Percentiles rank a stretch among this genome's conserved stretches.
Conservation (phyloP, 64 coral and sea anemone genomes). For the Dendronephthya gigantea region DNA sequence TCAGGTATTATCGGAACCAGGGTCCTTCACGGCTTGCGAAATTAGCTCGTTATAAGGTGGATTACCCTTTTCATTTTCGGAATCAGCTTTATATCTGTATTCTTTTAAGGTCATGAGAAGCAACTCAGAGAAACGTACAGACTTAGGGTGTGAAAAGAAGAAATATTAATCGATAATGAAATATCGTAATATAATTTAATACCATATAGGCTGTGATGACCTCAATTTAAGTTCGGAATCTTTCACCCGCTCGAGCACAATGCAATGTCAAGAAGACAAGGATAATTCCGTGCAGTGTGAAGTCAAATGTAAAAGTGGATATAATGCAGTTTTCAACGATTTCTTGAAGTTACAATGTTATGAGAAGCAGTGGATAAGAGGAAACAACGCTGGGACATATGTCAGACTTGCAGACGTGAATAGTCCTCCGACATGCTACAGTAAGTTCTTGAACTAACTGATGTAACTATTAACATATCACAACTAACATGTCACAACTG, state of each 20-base stretch:
- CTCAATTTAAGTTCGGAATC: not conserved
- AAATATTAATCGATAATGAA: too few relatives aligned
- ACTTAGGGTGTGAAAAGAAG: too few relatives aligned
- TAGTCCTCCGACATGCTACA: not conserved
- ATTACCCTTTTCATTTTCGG: too few relatives aligned
- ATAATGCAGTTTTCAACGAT: not conserved
- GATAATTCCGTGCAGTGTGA: not conserved
- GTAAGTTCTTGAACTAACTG: not conserved
- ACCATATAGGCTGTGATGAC: too few relatives aligned
- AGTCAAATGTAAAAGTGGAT: not conserved
- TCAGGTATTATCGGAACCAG: too few relatives aligned
- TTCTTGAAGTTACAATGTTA: not conserved
- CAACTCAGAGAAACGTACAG: too few relatives aligned
- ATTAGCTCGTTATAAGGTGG: too few relatives aligned
- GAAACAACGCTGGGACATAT: not conserved
- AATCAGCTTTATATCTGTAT: too few relatives aligned
- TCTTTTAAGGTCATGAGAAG: too few relatives aligned
- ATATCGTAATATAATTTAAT: too few relatives aligned
- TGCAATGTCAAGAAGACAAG: not conserved
- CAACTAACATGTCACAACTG: not conserved
- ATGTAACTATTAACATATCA: not conserved
- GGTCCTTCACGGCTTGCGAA: too few relatives aligned
- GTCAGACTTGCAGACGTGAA: not conserved
- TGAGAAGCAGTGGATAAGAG: not conserved
- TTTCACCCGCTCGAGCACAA: not conserved